Evolutionary conservation across 2,797 vertebrate genomes (phyloP).

Genomic region (Sebastes reedi): DNA sequence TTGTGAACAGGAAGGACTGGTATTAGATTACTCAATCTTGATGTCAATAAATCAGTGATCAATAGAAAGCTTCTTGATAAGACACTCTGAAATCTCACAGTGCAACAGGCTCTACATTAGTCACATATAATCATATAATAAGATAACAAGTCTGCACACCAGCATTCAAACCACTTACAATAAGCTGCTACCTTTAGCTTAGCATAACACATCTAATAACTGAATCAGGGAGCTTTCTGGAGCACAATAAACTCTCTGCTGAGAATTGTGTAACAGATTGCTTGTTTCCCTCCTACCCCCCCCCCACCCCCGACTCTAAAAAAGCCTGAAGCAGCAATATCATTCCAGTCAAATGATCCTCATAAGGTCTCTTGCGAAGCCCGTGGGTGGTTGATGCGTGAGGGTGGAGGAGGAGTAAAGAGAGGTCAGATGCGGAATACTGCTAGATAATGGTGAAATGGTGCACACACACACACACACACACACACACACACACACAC

Average conservation of each 20-base stretch:
- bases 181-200: conserved; percentile 29
- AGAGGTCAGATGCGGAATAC: conserved; percentile 43
- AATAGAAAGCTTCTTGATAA: background rate
- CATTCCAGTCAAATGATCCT: conserved; percentile 78
- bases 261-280: conserved; percentile 53
- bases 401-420: conserved; percentile 20
- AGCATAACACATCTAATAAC: conserved; percentile 41
- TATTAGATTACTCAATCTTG: background rate
- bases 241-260: conserved; percentile 35
- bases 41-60: background rate
- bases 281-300: conserved; percentile 3
- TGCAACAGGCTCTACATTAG: background rate
- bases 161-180: background rate
- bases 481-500: background rate
- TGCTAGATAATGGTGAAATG: conserved; percentile 26
- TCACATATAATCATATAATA: background rate
- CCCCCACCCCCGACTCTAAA: conserved; percentile 11
- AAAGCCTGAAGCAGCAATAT: conserved; percentile 64
- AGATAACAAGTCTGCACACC: background rate
- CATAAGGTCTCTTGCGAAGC: conserved; percentile 66
- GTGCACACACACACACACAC: background rate
- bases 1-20: background rate
- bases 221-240: conserved; percentile 18
- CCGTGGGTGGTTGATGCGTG: conserved; percentile 40
- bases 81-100: background rate